phyloP scores from a whole-genome alignment of 2,888 invertebrate species.

The Acrobasis consociella region DNA sequence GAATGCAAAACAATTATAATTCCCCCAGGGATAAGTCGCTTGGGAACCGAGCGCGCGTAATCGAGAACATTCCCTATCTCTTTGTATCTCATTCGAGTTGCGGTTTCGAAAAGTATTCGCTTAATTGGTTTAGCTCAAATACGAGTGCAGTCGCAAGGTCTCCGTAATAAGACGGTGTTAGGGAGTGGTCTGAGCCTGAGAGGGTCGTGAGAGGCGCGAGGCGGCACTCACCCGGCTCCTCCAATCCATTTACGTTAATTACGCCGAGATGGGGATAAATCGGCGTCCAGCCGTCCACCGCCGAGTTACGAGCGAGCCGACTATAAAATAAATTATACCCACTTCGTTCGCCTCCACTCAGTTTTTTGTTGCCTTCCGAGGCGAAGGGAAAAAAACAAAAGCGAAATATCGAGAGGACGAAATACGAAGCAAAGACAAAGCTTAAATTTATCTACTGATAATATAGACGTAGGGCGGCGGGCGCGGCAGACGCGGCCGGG shows the following conservation, averaged over 20 bases:
- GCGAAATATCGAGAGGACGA: constrained; percentile 79
- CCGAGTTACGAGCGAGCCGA: constrained; percentile 81
- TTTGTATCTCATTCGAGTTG: constrained; percentile 65
- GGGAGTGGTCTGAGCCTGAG: constrained; percentile 50
- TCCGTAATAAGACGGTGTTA: constrained; percentile 40
- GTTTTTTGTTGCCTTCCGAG: constrained; percentile 78
- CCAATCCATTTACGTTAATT: constrained; percentile 83
- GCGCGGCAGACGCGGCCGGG: constrained; percentile 72
- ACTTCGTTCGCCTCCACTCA: constrained; percentile 81
- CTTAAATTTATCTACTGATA: constrained; percentile 83
- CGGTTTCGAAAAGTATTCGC: constrained; percentile 60
- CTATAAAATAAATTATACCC: constrained; percentile 84
- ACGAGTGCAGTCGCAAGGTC: constrained; percentile 4
- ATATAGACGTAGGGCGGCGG: constrained; percentile 81
- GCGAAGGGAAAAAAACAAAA: constrained; percentile 74
- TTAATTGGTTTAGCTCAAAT: constrained; percentile 63
- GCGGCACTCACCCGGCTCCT: constrained; percentile 65
- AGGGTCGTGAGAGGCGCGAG: constrained; percentile 42
- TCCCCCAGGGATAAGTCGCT: constrained; percentile 74
- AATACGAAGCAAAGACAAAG: constrained; percentile 83
- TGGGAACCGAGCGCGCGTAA: constrained; percentile 67
- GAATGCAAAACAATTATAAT: constrained; percentile 83
- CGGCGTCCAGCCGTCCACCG: constrained; percentile 81
- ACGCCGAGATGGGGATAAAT: constrained; percentile 80
- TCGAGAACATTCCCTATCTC: constrained; percentile 65